Percentiles rank a stretch among this genome's conserved stretches.
Conservation (phyloP, 2,888 invertebrate genomes). For the Synanthedon formicaeformis region DNA sequence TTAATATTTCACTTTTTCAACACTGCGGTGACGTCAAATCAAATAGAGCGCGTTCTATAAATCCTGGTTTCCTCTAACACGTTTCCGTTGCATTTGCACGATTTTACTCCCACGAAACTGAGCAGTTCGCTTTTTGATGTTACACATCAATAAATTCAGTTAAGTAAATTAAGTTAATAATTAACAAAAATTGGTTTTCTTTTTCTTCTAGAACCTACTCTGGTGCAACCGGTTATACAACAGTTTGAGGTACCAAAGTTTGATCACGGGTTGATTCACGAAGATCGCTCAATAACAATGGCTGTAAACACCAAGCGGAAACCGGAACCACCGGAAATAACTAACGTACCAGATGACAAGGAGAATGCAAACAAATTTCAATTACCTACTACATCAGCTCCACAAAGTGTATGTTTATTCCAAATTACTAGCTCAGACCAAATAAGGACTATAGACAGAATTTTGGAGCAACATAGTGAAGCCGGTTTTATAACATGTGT, state of each 20-base stretch:
- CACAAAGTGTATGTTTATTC: constrained; percentile 33
- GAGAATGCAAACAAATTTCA: constrained; percentile 52
- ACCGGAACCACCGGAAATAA: constrained; percentile 30
- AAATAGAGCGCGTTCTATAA: no score
- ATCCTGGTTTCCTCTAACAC: no score
- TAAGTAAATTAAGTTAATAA: no score
- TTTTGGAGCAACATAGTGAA: no score
- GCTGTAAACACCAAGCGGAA: constrained; percentile 53
- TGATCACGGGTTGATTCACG: constrained; percentile 63
- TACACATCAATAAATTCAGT: no score
- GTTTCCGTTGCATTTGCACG: no score
- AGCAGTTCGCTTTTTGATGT: no score
- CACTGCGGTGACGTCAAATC: no score
- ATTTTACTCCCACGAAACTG: no score
- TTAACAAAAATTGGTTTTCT: neutral
- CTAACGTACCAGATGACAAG: constrained; percentile 41
- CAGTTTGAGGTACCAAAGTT: constrained; percentile 58
- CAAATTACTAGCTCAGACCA: neutral
- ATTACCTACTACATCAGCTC: constrained; percentile 21
- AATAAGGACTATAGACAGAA: no score
- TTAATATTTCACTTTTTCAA: no score
- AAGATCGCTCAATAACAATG: constrained; percentile 62
- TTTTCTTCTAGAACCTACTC: constrained; percentile 40
- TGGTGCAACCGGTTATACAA: constrained; percentile 56
- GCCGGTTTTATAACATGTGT: no score